Base-by-base conservation (phyloP, 2,113 vertebrate species). In the Thermophis baileyi region DNA sequence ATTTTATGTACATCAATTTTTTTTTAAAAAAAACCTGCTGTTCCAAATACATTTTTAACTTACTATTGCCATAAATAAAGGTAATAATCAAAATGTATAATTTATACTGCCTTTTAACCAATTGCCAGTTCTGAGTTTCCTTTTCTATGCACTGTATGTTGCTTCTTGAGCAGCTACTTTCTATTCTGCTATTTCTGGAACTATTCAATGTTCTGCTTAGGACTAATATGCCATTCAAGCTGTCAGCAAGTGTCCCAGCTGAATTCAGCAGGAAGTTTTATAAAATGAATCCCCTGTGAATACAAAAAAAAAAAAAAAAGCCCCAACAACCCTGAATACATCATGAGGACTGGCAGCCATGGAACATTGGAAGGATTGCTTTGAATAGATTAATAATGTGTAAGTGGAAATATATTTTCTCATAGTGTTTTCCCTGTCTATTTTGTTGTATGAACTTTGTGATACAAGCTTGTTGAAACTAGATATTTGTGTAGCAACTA, bases 251-350 rank as follows among this genome's bases (percentile, higher is more conserved):
- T 94, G 74, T 53, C 89, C 35, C 91, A 85, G 30, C 47, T 91
- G 90, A 93, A 93, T 91, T 91, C 87, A 35, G 74, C 81, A 86
- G 91, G 54, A 50, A 87, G 40, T 74, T 91, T 93, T 91, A 91
- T 93, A 40, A 85, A 54, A 54, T 91, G 85, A 44, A 24, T 69
- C 69, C 54, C 88, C 89, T 87, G 47, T 87, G 91, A 90, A 86
- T 92, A 92, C 40, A 89, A 93, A 90, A 89, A 57, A 30, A 47
- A 24, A 50, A 81, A 44, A n/a, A 18, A 51, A 12, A 3, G 2
- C 24, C 27, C 47, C 30, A 54, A 81, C 63, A 93, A 51, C 46
- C 57, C 89, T 60, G 88, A 93, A 90, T 86, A 8, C 74, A 90
- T 86, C 30, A 2, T 60, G 44, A 87, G 53, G 81, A 57, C 51